Evolutionary conservation across 1,140 invertebrate species (phyloP).

Genomic region (Coenobita brevimanus): DNA sequence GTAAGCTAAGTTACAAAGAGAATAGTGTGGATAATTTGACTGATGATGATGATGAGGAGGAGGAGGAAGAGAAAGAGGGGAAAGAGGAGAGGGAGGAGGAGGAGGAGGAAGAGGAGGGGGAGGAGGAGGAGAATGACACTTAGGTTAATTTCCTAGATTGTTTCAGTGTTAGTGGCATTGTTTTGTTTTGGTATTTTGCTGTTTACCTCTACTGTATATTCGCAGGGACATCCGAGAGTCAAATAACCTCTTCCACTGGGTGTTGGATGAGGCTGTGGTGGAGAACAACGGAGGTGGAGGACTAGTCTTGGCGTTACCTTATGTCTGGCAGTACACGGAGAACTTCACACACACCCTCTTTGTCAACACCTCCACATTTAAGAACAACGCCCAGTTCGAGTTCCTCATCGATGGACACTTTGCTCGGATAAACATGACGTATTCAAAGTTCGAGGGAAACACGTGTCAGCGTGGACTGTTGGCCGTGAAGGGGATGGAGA

Average conservation of each 20-base stretch:
- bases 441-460: conserved; percentile 91
- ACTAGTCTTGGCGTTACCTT: conserved; percentile 89
- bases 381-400: conserved; percentile 88
- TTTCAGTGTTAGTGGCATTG: too few relatives aligned
- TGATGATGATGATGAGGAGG: too few relatives aligned
- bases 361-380: conserved; percentile 90
- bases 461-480: conserved; percentile 87
- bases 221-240: conserved; percentile 89
- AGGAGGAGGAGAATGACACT: too few relatives aligned
- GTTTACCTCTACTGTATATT: conserved; percentile 38
- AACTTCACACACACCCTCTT: conserved; percentile 93
- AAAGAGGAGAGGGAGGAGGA: too few relatives aligned
- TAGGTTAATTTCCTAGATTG: too few relatives aligned
- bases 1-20: too few relatives aligned
- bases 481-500: conserved; percentile 96
- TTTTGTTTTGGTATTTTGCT: too few relatives aligned
- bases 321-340: conserved; percentile 96
- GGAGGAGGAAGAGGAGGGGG: too few relatives aligned
- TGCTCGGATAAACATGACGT: conserved; percentile 81
- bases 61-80: too few relatives aligned
- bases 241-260: conserved; percentile 96
- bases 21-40: too few relatives aligned
- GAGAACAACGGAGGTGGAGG: conserved; percentile 89
- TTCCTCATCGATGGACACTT: conserved; percentile 94
- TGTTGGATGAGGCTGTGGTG: conserved; percentile 89